Evolutionary conservation across 2,797 vertebrate species (phyloP), one percentile per base, ranked within the genome.

Genomic region (Sebastolobus altivelis): DNA sequence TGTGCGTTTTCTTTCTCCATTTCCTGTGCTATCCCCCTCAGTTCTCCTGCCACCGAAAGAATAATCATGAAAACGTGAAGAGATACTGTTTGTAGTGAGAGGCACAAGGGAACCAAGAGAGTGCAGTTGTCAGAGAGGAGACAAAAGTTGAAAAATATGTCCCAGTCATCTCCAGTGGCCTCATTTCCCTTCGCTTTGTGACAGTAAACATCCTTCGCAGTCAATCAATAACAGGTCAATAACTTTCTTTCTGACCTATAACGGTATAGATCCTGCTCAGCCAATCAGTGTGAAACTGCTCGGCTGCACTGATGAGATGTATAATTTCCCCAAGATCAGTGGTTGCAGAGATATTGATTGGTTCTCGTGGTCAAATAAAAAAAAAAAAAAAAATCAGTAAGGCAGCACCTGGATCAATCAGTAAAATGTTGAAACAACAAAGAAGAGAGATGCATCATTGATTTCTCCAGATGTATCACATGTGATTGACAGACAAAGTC

Each of bases 211-310:
- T 12, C 33, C 25, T 54, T 12, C 18, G 9, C 43, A 49, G 49
- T 54, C 40, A 63, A 43, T 72, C 63, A 82, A 55, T 37, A 74
- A 66, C 31, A 72, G n/a, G 13, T 55, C 37, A 40, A 58, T 77
- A 16, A 49, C 12, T 11, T 12, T 37, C 8, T 72, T n/a, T 43
- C 58, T 46, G n/a, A 77, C 54, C 8, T 59, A 20, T 69, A 6
- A 56, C 14, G 25, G 25, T 14, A 5, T 3, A 38, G 59, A 12
- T 9, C 2, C n/a, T 65, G 4, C n/a, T 40, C 2, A 55, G 54
- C 37, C 60, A 80, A 65, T 75, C 56, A 72, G 16, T 65, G 59
- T 49, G n/a, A 70, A 65, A 49, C 16, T 38, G 56, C 49, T 12
- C 2, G 0, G 38, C 13, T 69, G 29, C 46, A 66, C 18, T 62